phyloP scores from a whole-genome alignment of 2,888 invertebrate species.

The Miltochrista miniata region DNA sequence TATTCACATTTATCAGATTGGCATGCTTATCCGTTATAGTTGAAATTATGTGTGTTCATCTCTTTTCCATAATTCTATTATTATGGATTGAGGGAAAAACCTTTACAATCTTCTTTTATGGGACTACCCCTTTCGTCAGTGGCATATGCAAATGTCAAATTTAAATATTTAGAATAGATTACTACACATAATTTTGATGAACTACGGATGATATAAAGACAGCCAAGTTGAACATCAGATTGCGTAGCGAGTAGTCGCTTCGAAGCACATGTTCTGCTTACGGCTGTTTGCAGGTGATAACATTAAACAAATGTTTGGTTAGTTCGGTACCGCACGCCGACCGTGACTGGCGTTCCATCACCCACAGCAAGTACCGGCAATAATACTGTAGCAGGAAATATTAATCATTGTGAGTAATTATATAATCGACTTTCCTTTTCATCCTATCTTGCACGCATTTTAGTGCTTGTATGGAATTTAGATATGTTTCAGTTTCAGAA shows the following conservation, averaged over 20 bases:
- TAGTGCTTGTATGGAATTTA: conserved; percentile 19
- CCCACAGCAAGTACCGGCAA: conserved; percentile 39
- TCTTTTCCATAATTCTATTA: background rate
- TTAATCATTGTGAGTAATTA: conserved; percentile 68
- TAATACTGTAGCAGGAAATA: conserved; percentile 56
- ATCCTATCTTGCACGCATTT: conserved; percentile 28
- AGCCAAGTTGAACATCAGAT: conserved; percentile 37
- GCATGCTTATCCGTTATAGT: conserved; percentile 4
- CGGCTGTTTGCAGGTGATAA: conserved; percentile 80
- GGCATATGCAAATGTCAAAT: background rate
- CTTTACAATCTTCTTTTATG: too few relatives aligned
- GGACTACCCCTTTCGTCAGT: too few relatives aligned
- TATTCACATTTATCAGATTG: conserved; percentile 8
- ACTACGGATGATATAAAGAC: conserved; percentile 9
- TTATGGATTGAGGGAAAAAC: too few relatives aligned
- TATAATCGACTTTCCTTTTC: conserved; percentile 21
- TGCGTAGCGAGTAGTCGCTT: conserved; percentile 63
- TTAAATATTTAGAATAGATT: background rate
- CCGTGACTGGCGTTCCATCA: conserved; percentile 19
- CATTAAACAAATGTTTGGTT: conserved; percentile 82
- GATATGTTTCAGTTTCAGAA: conserved; percentile 10
- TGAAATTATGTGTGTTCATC: background rate
- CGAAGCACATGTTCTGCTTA: conserved; percentile 72
- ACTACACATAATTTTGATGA: conserved; percentile 8
- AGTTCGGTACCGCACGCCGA: conserved; percentile 76